Base-by-base conservation (phyloP, 2,113 vertebrate species). In the Balaenoptera acutorostrata region DNA sequence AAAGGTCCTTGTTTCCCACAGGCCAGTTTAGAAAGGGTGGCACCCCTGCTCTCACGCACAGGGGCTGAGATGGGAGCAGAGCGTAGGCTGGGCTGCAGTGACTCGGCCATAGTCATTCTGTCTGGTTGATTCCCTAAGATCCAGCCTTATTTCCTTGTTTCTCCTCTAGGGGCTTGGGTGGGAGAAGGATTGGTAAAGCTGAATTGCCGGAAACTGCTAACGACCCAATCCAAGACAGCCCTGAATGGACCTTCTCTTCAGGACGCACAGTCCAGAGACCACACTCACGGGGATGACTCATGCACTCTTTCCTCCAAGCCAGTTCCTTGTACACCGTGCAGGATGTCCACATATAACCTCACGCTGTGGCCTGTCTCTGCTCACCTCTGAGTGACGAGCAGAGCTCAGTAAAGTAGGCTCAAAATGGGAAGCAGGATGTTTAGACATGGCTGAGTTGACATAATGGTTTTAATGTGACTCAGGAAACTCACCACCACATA, bases 371-470 rank as follows among this genome's bases (percentile, higher is more conserved):
- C 52, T 71, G 33, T 68, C 31, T 59, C 63, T 87, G 75, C 80
- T 77, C 49, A 39, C 25, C 46, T 41, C 46, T 81, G 64, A 87
- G 41, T 71, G 75, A 46, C 1, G 4, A 83, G 57, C 15, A 74
- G 52, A 83, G 61, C 69, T 66, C 36, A 44, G 9, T 14, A n/a
- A 82, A 71, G 86, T 25, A 31, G 59, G 21, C 39, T 93, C 55
- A 44, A 90, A 89, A 82, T 31, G 12, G 52, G 44, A 68, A 64
- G 44, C 12, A 49, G 23, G 39, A 36, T 39, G 39, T 87, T 83
- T 44, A 90, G 63, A 74, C 31, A 69, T 71, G 69, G 46, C 69
- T 88, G 85, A 93, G n/a, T 41, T 81, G 64, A 64, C 72, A 85
- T 69, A 74, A 80, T 81, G 71, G 15, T 41, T 89, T 78, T n/a